Conservation (phyloP, 1,140 invertebrate species). For the Neodiprion virginianus region DNA sequence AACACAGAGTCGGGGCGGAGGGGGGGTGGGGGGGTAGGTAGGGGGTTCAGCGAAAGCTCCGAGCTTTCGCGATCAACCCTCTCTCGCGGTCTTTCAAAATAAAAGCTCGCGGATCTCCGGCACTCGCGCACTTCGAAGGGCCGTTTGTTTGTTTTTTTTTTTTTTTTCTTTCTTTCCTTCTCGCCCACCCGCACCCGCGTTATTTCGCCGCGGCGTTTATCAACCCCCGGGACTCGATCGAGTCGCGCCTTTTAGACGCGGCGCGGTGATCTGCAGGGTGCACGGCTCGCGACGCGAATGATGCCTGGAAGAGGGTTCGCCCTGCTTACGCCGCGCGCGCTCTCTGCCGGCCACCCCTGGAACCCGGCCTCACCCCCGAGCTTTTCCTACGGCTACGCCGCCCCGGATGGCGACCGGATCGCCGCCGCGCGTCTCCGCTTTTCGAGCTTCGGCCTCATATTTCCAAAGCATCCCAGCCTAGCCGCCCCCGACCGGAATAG, state of each 20-base stretch:
- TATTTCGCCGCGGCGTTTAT: background rate
- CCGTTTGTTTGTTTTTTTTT: too few species aligned
- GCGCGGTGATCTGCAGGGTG: background rate
- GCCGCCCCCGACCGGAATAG: too few species aligned
- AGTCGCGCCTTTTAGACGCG: background rate
- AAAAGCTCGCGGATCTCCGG: too few species aligned
- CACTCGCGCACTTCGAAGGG: too few species aligned
- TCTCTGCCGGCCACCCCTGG: background rate
- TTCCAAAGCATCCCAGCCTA: too few species aligned
- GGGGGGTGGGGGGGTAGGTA: too few species aligned
- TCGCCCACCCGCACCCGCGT: background rate
- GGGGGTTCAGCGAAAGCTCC: too few species aligned
- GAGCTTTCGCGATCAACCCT: too few species aligned
- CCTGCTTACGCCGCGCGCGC: background rate
- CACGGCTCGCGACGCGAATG: constrained; percentile 1
- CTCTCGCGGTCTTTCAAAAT: too few species aligned
- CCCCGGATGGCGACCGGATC: background rate
- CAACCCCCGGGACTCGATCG: background rate
- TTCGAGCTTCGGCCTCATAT: too few species aligned
- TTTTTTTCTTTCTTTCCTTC: too few species aligned
- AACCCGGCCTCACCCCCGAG: constrained; percentile 1
- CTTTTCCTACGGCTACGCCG: background rate
- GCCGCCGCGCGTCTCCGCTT: background rate
- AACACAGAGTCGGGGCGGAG: too few species aligned
- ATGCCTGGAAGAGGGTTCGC: background rate